phyloP scores from a whole-genome alignment of 2,797 vertebrate genomes.

The Pampus argenteus region DNA sequence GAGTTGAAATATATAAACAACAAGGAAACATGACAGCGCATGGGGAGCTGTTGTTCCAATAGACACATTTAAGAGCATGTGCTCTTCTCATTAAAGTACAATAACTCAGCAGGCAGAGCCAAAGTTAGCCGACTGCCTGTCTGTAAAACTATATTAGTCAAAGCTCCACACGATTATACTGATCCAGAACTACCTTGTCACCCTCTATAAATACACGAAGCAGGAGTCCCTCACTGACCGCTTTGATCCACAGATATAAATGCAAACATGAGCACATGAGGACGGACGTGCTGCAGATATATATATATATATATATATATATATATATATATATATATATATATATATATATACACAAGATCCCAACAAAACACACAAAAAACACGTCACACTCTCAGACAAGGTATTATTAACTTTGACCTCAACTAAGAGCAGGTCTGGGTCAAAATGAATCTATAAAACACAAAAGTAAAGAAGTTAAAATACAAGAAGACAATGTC shows the following conservation, averaged over 20 bases:
- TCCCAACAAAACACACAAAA: too few relatives aligned
- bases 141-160: slow-evolving; percentile 59
- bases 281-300: too few relatives aligned
- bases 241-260: slow-evolving; percentile 16
- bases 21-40: slow-evolving; percentile 18
- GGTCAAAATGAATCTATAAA: neutral
- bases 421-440: neutral
- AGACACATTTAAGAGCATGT: slow-evolving; percentile 34
- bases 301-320: too few relatives aligned
- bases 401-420: too few relatives aligned
- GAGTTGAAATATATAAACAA: neutral
- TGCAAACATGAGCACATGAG: slow-evolving; percentile 8
- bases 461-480: neutral
- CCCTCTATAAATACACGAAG: slow-evolving; percentile 63
- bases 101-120: slow-evolving; percentile 53
- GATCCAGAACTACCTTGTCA: slow-evolving; percentile 58
- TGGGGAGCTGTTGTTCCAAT: slow-evolving; percentile 32
- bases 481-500: too few relatives aligned
- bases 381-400: too few relatives aligned
- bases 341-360: too few relatives aligned
- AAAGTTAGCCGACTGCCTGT: slow-evolving; percentile 55
- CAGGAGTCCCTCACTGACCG: slow-evolving; percentile 22
- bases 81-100: slow-evolving; percentile 46
- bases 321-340: too few relatives aligned
- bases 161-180: slow-evolving; percentile 38